A percentile compares a stretch with the other conserved stretches of the same genome.
phyloP scores from a whole-genome alignment of 2,797 vertebrate genomes.

The Sylvia borin region DNA sequence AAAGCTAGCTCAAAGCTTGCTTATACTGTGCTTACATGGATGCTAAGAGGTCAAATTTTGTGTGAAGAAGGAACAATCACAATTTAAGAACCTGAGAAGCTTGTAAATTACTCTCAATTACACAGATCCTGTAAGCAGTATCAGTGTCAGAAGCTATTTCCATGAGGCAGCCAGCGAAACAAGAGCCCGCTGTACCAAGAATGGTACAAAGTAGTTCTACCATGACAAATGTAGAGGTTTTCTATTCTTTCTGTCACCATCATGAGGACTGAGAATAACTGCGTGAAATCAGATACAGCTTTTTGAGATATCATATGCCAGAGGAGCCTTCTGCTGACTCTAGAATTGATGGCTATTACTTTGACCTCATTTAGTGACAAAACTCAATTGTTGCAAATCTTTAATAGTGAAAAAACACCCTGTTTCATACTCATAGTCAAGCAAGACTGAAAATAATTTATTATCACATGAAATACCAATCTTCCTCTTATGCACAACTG shows the following conservation, averaged over 20 bases:
- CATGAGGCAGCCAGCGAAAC: conserved; percentile 7
- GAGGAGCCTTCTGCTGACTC: neutral
- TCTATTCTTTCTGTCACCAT: conserved; percentile 16
- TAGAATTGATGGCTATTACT: neutral
- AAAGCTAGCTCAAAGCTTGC: neutral
- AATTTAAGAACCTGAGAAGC: conserved; percentile 41
- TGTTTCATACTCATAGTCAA: neutral
- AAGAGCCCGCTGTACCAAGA: neutral
- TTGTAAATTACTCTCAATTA: conserved; percentile 61
- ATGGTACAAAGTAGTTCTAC: neutral
- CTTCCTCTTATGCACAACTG: neutral
- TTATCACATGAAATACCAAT: neutral
- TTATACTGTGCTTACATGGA: neutral
- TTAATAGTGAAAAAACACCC: neutral
- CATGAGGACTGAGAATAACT: neutral
- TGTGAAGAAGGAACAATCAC: neutral
- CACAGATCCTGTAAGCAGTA: conserved; percentile 12
- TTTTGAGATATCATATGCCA: conserved; percentile 12
- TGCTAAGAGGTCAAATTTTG: neutral
- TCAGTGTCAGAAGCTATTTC: conserved; percentile 20
- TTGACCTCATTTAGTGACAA: neutral
- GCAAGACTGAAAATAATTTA: neutral
- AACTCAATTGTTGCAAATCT: neutral
- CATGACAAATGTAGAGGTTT: conserved; percentile 15
- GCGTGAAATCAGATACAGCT: neutral